Base-by-base conservation (phyloP, 2,888 invertebrate genomes). In the Leptinotarsa rubiginosa region DNA sequence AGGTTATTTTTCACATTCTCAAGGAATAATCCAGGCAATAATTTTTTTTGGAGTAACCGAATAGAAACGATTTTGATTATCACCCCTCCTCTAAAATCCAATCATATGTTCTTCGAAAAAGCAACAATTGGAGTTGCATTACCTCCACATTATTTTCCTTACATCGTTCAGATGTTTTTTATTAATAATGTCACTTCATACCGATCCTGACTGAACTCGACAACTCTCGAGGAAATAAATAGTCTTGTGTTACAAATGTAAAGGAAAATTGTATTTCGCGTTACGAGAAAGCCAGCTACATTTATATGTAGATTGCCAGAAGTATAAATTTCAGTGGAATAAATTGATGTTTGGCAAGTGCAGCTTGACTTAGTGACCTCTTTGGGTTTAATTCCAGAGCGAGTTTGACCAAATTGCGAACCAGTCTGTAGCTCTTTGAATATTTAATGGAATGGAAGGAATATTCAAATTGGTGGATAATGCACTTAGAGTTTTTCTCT, bases 261-360 rank as follows among this genome's bases (percentile, higher is more conserved):
- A 62, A 41, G n/a, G 62, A 62, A 62, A 62, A 70, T 70, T 70
- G 62, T 70, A 62, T 70, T 70, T 59, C 47, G 69, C 49, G 56
- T 62, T 62, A 47, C 54, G 4, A 25, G 69, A 70, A 62, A 62
- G 47, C 49, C 56, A 70, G 49, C 69, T 47, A 62, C 69, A 70
- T 70, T 62, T 70, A 70, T 70, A 70, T 70, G 69, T 62, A 70
- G 62, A 70, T 70, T 62, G 25, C 59, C 16, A 47, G 52, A 62
- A 70, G 69, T 62, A 70, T 70, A 70, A 70, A 70, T 70, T 70
- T 25, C 54, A 20, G 41, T 31, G 25, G 62, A 70, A 70, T 70
- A 72, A 68, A 72, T 72, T 72, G 72, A 69, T 69, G 69, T 56
- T 69, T 59, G 25, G 54, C 49, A 68, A 31, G 41, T 54, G 68